These are phyloP conservation scores for Aphidius gifuensis DNA, from an alignment of 1,140 invertebrate genomes.

Conservation along the genomic window DNA sequence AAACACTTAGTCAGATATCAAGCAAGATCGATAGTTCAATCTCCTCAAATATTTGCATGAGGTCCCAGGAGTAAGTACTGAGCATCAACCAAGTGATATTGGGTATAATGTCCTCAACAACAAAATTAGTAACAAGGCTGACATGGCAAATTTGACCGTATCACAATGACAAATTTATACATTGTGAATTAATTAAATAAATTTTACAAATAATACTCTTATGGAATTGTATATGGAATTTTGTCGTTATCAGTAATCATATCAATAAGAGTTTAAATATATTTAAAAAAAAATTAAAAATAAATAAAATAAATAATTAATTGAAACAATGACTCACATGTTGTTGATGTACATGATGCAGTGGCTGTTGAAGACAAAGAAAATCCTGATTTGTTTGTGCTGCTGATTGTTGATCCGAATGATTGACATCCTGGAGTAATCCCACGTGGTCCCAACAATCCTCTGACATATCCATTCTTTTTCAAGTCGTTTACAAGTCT, in stretches of 20 bases:
- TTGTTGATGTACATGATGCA: not conserved
- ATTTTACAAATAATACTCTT: too few relatives aligned
- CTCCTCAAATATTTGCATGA: constrained; percentile 22
- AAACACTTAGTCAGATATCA: not conserved
- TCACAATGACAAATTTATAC: not conserved
- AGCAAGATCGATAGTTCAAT: constrained; percentile 22
- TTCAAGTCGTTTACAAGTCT: not conserved
- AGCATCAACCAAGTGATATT: constrained; percentile 14
- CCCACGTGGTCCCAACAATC: constrained; percentile 56
- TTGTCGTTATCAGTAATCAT: too few relatives aligned
- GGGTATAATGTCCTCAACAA: constrained; percentile 2
- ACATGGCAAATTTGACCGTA: constrained; percentile 19
- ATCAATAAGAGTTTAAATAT: too few relatives aligned
- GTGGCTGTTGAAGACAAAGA: constrained; percentile 38
- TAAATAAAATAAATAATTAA: constrained; percentile 6
- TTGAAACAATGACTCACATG: constrained; percentile 39
- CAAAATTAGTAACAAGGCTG: constrained; percentile 22
- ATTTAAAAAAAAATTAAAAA: not conserved
- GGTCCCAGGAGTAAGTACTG: constrained; percentile 16
- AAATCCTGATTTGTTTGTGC: constrained; percentile 33
- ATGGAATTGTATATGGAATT: too few relatives aligned
- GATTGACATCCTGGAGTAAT: constrained; percentile 49
- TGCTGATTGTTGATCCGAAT: constrained; percentile 36
- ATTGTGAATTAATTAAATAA: too few relatives aligned
- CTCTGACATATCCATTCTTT: constrained; percentile 49